Evolutionary conservation across 2,797 vertebrate species (phyloP), one percentile per base, ranked within the genome.

Genomic region (Lophotriccus pileatus): DNA sequence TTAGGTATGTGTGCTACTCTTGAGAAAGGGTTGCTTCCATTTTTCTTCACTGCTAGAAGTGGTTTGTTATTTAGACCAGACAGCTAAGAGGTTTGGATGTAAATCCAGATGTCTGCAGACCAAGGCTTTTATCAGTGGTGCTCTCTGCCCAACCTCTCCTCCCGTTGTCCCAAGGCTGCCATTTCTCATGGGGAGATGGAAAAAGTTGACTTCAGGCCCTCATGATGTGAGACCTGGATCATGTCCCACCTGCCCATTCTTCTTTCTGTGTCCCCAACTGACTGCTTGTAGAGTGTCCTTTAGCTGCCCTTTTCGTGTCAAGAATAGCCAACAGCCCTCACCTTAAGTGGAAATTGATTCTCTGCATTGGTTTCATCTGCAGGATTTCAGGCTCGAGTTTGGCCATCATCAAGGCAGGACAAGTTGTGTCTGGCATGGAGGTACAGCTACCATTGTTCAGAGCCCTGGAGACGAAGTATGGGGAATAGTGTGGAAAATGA

Each of bases 401-500:
- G 99, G 99, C 87, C 98, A 98, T 97, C 97, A 97, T 90, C 97
- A 98, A 97, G 98, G 98, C 66, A 97, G 97, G 78, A 97, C 95
- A 79, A 99, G 98, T 97, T 96, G 98, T 56, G 95, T 97, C n/a
- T 99, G 99, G 99, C 98, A 98, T 41, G 99, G 99, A 94, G 98
- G 99, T 62, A 98, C 98, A 93, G 99, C 99, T 66, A 99, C 99
- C 75, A 98, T 99, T 87, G 97, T 98, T 93, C 96, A 97, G 90
- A 99, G 98, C 88, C 98, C 98, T 4, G 98, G 98, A 64, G 98
- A 99, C 0, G 98, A 99, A 97, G 99, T 99, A 18, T 99, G 99
- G 99, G 99, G 99, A 56, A 96, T 99, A 68, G 98, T 99, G 46
- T 99, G 99, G 99, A 98, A 95, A 96, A 98, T 99, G 98, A 98